These are phyloP conservation scores for Aethina tumida DNA, from an alignment of 1,140 invertebrate species.

Conservation along the genomic window DNA sequence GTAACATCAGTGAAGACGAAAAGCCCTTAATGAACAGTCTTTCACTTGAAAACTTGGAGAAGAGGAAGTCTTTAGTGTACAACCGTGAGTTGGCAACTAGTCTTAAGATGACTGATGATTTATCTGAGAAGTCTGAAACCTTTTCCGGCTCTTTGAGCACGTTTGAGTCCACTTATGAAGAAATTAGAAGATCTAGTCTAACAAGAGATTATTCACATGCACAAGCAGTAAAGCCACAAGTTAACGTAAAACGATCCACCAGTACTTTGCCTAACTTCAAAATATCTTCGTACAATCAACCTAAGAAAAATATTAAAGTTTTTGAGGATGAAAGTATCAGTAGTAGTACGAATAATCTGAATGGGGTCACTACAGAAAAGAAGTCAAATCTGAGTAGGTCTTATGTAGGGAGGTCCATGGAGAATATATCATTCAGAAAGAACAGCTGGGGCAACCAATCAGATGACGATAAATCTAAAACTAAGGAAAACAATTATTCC, in stretches of 20 bases:
- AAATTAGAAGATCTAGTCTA: constrained; percentile 7
- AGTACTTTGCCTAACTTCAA: constrained; percentile 32
- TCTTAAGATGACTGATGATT: constrained; percentile 28
- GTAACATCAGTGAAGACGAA: constrained; percentile 24
- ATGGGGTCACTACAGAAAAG: neutral
- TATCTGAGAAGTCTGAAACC: constrained; percentile 10
- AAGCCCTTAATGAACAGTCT: constrained; percentile 28
- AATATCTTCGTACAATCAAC: constrained; percentile 34
- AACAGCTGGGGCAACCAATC: constrained; percentile 9
- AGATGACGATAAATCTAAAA: constrained; percentile 3
- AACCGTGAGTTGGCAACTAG: constrained; percentile 35
- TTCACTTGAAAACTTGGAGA: constrained; percentile 33
- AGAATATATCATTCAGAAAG: constrained; percentile 18
- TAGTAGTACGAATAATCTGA: constrained; percentile 24
- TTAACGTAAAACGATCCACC: constrained; percentile 7
- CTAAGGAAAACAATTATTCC: constrained; percentile 12
- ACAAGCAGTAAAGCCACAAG: neutral
- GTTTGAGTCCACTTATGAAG: constrained; percentile 8
- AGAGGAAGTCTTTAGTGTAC: constrained; percentile 33
- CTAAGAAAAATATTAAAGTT: constrained; percentile 34
- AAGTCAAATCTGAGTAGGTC: constrained; percentile 7
- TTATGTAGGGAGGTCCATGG: constrained; percentile 15
- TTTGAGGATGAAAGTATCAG: constrained; percentile 36
- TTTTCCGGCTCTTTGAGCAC: constrained; percentile 11
- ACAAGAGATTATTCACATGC: too few relatives aligned